These are phyloP conservation scores for Drosophila anceps DNA, from an alignment of 2,888 invertebrate genomes.

Conservation along the genomic window DNA sequence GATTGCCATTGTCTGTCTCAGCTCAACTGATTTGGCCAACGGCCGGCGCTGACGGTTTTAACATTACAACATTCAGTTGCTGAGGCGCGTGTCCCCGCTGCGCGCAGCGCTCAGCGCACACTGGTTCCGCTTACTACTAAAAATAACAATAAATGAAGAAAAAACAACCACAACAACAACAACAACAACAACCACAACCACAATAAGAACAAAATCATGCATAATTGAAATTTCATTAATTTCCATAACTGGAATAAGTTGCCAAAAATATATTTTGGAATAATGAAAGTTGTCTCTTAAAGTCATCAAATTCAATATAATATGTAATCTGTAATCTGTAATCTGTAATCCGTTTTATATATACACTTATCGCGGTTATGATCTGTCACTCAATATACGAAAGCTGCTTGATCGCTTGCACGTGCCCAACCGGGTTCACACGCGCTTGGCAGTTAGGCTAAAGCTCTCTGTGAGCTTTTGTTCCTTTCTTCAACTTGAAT, in stretches of 20 bases:
- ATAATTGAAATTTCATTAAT: neutral
- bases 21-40: conserved; percentile 58
- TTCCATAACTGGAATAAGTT: neutral
- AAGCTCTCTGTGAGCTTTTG: neutral
- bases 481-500: too few relatives aligned
- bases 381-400: neutral
- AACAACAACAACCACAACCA: too few relatives aligned
- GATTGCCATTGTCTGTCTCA: conserved; percentile 51
- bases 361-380: neutral
- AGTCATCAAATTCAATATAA: neutral
- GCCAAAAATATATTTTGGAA: neutral
- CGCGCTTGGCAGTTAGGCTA: neutral
- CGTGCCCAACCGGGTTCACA: neutral
- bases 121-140: conserved; percentile 29
- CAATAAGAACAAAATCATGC: neutral
- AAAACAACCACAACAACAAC: too few relatives aligned
- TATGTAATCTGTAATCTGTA: neutral
- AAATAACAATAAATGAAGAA: neutral
- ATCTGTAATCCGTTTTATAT: neutral
- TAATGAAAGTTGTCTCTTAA: neutral
- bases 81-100: neutral
- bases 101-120: conserved; percentile 23
- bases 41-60: conserved; percentile 50
- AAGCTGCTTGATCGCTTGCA: neutral
- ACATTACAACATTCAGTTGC: conserved; percentile 55